phyloP scores from a whole-genome alignment of 2,113 vertebrate species.

The Scolopax mira region DNA sequence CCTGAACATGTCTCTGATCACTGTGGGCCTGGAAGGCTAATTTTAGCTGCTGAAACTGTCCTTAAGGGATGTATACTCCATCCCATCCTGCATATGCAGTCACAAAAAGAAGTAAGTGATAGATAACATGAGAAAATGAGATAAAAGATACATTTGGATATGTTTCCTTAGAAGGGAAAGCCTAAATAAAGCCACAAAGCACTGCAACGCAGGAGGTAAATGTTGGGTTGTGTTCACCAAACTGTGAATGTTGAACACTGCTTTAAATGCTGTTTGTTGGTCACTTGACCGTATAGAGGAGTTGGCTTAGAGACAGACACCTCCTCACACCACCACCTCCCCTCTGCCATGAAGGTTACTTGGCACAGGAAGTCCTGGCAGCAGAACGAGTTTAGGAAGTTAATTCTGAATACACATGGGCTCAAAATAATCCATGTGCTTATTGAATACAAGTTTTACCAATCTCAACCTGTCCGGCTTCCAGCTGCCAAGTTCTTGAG shows the following conservation, averaged over 20 bases:
- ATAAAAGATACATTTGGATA: neutral
- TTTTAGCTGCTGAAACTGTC: neutral
- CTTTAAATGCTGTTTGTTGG: neutral
- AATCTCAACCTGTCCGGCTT: neutral
- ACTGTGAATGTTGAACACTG: neutral
- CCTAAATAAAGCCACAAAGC: neutral
- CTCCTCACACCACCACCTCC: neutral
- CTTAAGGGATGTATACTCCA: neutral
- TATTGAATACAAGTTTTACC: neutral
- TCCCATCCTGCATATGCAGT: neutral
- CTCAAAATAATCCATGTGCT: neutral
- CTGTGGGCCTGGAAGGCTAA: neutral
- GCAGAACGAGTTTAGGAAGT: neutral
- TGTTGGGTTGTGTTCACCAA: accelerated
- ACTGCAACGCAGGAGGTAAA: neutral
- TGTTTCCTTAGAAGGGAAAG: neutral
- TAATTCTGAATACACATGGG: neutral
- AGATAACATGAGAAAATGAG: neutral
- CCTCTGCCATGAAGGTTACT: neutral
- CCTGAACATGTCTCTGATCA: neutral
- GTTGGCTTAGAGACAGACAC: neutral
- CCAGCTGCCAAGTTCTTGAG: neutral
- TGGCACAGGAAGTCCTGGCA: neutral
- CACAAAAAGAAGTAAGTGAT: neutral
- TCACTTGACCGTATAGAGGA: neutral